These are phyloP conservation scores for Callipepla squamata DNA, from an alignment of 2,113 vertebrate genomes.

Conservation along the genomic window DNA sequence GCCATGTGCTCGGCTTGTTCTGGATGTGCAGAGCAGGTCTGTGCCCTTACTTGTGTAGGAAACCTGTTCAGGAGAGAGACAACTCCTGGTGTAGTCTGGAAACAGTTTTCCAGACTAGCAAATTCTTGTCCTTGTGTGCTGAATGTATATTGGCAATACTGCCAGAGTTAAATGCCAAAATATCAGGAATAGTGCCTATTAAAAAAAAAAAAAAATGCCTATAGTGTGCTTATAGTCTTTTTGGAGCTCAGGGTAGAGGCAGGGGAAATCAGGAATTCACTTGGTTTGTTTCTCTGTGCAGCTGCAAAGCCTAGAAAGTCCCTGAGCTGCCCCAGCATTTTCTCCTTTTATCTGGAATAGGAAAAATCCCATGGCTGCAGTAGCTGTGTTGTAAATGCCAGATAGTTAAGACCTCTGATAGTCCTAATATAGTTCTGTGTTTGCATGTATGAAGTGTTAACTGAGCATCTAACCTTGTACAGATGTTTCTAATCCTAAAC, in stretches of 20 bases:
- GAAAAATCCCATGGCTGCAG: neutral
- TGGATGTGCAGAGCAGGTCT: rapidly evolving
- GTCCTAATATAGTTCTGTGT: neutral
- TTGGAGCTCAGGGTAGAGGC: neutral
- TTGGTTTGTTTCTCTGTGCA: neutral
- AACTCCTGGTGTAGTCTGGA: neutral
- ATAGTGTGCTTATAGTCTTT: neutral
- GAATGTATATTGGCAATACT: neutral
- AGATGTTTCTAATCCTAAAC: neutral
- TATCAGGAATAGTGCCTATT: neutral
- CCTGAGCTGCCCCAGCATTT: neutral
- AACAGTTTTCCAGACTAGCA: neutral
- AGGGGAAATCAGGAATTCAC: neutral
- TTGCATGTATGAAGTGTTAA: neutral
- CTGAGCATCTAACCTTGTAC: neutral
- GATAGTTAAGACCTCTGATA: neutral
- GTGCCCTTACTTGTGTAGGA: neutral
- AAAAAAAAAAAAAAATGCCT: neutral
- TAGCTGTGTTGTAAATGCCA: neutral
- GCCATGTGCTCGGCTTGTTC: rapidly evolving
- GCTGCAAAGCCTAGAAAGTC: neutral
- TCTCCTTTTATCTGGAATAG: neutral
- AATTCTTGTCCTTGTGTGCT: neutral
- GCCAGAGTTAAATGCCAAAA: neutral
- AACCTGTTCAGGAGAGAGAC: neutral